Evolutionary conservation across 2,797 vertebrate species (phyloP).

Genomic region (Enteromius trimaculatus): DNA sequence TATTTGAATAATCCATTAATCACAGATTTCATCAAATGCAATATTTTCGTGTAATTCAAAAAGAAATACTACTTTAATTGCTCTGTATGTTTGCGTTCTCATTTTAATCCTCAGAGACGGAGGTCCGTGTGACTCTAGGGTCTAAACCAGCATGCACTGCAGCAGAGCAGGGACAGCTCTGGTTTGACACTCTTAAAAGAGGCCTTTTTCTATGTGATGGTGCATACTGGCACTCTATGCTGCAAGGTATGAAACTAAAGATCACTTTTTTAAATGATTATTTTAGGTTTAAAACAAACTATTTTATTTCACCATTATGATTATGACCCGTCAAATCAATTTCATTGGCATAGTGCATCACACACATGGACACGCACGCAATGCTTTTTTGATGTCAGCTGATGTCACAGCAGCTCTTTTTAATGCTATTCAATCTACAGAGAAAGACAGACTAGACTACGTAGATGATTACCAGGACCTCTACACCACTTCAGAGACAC

Average conservation of each 20-base stretch:
- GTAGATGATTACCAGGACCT: slow-evolving; percentile 83
- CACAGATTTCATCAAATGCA: neutral
- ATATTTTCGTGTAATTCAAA: neutral
- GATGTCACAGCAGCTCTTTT: neutral
- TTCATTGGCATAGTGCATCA: neutral
- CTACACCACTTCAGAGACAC: slow-evolving; percentile 87
- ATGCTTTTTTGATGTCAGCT: neutral
- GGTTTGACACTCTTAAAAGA: slow-evolving; percentile 84
- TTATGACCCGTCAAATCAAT: neutral
- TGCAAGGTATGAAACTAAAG: slow-evolving; percentile 80
- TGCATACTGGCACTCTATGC: slow-evolving; percentile 83
- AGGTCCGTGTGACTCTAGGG: slow-evolving; percentile 84
- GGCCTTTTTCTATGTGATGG: slow-evolving; percentile 89
- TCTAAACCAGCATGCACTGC: slow-evolving; percentile 76
- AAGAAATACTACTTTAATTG: neutral
- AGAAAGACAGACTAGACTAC: slow-evolving; percentile 86
- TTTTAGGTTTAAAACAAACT: neutral
- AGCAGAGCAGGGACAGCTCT: slow-evolving; percentile 80
- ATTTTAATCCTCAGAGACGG: slow-evolving; percentile 70
- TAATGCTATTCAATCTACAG: slow-evolving; percentile 66
- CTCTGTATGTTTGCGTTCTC: neutral
- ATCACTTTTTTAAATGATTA: neutral
- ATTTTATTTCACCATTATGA: neutral
- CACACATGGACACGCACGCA: neutral
- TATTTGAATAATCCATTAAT: neutral